Evolutionary conservation across 2,888 invertebrate species (phyloP), one percentile per base, ranked within the genome.

Genomic region (Uloborus plumipes): DNA sequence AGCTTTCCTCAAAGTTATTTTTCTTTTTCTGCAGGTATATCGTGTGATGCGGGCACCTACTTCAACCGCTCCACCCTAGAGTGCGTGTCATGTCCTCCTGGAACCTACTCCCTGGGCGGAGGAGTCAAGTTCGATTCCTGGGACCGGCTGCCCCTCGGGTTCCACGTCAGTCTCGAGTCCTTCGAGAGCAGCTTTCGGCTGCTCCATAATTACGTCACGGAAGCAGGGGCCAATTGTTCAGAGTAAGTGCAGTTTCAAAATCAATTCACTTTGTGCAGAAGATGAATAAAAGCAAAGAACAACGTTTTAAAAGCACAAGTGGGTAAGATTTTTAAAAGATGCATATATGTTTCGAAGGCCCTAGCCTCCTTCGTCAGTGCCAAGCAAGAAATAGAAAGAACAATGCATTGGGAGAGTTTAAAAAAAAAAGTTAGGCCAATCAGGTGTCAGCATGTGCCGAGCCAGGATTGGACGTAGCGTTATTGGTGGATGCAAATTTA

Each of bases 41-140:
- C 91, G 0, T 92, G 92, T 87, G 88, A 88, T 9, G 88, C 90
- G 49, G 92, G 92, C 0, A 88, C 90, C 81, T 92, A 90, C 87
- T 88, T 91, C 81, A 90, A 92, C 86, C 87, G 91, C 55, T 88
- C 89, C 59, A 88, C 88, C 47, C 89, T 92, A 85, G 88, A 89
- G 77, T 92, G 92, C 86, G 88, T 89, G 59, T 87, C 88, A 14
- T 92, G 92, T 87, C 88, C 89, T 22, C 87, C 89, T 7, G 91
- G 92, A 13, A 90, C 90, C 7, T 92, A 90, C 87, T 91, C 91
- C 51, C 87, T 92, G 50, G 92, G 92, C 2, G 91, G 91, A 22
- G 91, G 91, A 16, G 88, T 91, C 16, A 88, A 91, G 18, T 91
- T 90, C 87, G 91, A 91, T 78, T 89, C 89, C 49, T 92, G 91